These are phyloP conservation scores for Eospalax fontanierii DNA, from an alignment of 2,797 vertebrate species.

Conservation along the genomic window DNA sequence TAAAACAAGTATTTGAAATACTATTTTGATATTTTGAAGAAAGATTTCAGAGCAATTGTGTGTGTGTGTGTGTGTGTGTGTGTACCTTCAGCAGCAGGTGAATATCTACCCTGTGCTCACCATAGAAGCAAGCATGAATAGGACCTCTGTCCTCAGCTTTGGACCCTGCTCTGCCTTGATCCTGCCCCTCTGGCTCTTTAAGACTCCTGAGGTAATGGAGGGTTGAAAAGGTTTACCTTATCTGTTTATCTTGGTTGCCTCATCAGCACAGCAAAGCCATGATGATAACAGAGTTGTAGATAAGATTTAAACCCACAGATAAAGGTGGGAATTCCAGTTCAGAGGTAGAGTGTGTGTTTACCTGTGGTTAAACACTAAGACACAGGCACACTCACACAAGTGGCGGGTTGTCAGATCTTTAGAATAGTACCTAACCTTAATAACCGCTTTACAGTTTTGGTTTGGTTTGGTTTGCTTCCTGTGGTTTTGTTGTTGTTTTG, in stretches of 20 bases:
- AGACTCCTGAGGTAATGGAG: neutral
- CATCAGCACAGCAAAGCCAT: neutral
- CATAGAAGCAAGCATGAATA: neutral
- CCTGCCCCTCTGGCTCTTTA: neutral
- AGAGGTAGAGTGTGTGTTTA: neutral
- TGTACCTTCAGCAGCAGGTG: neutral
- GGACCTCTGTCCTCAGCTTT: neutral
- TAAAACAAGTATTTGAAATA: neutral
- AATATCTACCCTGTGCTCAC: neutral
- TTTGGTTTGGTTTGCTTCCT: neutral
- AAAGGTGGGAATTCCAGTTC: neutral
- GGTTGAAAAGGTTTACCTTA: neutral
- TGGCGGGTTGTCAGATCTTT: neutral
- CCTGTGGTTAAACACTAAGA: neutral
- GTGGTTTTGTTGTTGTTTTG: neutral
- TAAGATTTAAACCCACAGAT: neutral
- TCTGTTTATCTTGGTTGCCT: neutral
- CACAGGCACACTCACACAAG: neutral
- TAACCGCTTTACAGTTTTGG: neutral
- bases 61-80: neutral
- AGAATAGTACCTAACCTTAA: neutral
- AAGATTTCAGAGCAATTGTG: conserved; percentile 5
- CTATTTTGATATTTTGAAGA: conserved; percentile 17
- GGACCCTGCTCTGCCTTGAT: neutral
- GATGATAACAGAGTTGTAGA: neutral